These are phyloP conservation scores for Merluccius polli DNA, from an alignment of 2,797 vertebrate species.

Conservation along the genomic window DNA sequence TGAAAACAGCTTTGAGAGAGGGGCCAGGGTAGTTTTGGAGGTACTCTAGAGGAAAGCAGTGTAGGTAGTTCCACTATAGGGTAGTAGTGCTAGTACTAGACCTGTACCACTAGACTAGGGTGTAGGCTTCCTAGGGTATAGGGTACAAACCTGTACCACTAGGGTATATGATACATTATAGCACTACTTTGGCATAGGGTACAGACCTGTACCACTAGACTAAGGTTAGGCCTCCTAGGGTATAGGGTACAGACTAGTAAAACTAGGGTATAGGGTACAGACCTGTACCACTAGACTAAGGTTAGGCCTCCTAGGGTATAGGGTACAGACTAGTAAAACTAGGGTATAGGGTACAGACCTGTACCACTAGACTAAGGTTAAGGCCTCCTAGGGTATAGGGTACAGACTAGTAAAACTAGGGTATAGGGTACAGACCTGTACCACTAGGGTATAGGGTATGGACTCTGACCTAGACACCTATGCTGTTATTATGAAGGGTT, in stretches of 20 bases:
- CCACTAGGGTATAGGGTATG: not conserved
- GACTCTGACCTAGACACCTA: not conserved
- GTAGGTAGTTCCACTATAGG: not conserved
- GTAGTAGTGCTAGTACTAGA: too few relatives aligned
- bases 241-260: not conserved
- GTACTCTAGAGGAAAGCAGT: not conserved
- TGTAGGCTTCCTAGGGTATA: not conserved
- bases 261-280: too few relatives aligned
- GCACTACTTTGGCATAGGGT: not conserved
- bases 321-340: too few relatives aligned
- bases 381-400: too few relatives aligned
- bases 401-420: not conserved
- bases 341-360: too few relatives aligned
- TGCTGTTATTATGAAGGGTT: not conserved
- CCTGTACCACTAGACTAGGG: too few relatives aligned
- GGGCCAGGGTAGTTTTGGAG: not conserved
- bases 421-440: not conserved
- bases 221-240: not conserved
- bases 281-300: not conserved
- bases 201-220: not conserved
- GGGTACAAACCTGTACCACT: too few relatives aligned
- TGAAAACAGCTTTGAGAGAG: not conserved
- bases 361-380: not conserved
- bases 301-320: not conserved
- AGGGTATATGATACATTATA: too few relatives aligned